Conservation (phyloP, 1,140 invertebrate genomes). For the Venustaconcha ellipsiformis region DNA sequence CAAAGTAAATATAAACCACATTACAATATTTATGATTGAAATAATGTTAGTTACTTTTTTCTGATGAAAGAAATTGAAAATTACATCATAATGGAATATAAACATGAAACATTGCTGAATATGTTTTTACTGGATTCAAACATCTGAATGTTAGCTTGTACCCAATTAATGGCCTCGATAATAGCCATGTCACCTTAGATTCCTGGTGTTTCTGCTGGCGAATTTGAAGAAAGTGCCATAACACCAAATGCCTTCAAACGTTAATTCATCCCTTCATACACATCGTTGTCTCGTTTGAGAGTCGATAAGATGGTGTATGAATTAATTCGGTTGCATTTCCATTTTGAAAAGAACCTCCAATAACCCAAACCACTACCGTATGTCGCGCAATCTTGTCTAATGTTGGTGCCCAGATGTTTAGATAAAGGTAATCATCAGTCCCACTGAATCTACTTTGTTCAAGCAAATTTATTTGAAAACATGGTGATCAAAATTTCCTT, state of each 20-base stretch:
- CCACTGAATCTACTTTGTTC: not conserved
- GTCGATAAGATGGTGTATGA: not conserved
- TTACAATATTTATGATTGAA: too few species aligned
- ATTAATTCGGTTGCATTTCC: conserved; percentile 8
- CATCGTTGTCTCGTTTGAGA: too few species aligned
- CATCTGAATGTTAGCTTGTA: conserved; percentile 89
- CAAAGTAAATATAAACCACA: too few species aligned
- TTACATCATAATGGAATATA: too few species aligned
- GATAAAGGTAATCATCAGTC: conserved; percentile 58
- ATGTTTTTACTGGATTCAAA: too few species aligned
- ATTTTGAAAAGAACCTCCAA: conserved; percentile 39
- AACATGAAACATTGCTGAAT: too few species aligned
- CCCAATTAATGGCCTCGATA: conserved; percentile 84
- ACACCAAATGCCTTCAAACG: conserved; percentile 32
- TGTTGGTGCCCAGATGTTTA: conserved; percentile 57
- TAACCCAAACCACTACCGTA: conserved; percentile 51
- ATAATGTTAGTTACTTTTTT: too few species aligned
- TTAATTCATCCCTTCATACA: conserved; percentile 59
- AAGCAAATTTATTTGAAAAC: conserved; percentile 6
- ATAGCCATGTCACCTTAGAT: conserved; percentile 97
- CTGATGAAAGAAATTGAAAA: too few species aligned
- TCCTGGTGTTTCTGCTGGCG: conserved; percentile 76
- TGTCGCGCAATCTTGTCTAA: conserved; percentile 23
- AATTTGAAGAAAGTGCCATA: conserved; percentile 24
- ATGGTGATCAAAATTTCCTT: not conserved